Base-by-base conservation (phyloP, 2,113 vertebrate species). In the Orientallactaga bullata region DNA sequence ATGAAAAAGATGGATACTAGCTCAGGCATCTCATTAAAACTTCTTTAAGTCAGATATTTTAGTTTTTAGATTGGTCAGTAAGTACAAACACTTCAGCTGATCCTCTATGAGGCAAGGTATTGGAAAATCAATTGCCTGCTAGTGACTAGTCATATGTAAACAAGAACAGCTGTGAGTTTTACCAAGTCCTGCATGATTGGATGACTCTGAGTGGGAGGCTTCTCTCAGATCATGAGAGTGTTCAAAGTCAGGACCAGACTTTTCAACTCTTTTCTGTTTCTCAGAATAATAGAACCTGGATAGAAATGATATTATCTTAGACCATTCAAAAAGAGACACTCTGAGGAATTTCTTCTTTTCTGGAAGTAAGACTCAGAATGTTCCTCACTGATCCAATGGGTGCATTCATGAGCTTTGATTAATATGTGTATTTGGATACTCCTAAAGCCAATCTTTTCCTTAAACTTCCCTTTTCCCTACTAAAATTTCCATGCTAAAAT, bases 161-260 rank as follows among this genome's bases (percentile, higher is more conserved):
- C 51, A 73, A n/a, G 11, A 58, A 30, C n/a, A 30, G 51, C 20
- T 39, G 6, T 39, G 10, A n/a, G 42, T 68, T 5, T 42, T 65
- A 60, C 2, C 5, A 3, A 2, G 30, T 51, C 30, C 32, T 47
- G 39, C 2, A n/a, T 9, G 23, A 3, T 69, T 61, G 9, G 0
- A 10, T 16, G 1, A 30, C 21, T 78, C 10, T 79, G 10, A 4
- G 15, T 15, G 42, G 21, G 20, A 68, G 11, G n/a, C 12, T 21
- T 17, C 30, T 39, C 10, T 11, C 11, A 28, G 11, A 51, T 15
- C 24, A 26, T 39, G 11, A 60, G 32, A n/a, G 28, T 2, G 8
- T 35, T 8, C 20, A 24, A 55, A 55, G 13, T 7, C 17, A 32
- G 32, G 32, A 69, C 13, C 3, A 85, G 37, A 72, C 32, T n/a